Base-by-base conservation (phyloP, 64 coral and sea anemone species). In the Montipora foliosa region DNA sequence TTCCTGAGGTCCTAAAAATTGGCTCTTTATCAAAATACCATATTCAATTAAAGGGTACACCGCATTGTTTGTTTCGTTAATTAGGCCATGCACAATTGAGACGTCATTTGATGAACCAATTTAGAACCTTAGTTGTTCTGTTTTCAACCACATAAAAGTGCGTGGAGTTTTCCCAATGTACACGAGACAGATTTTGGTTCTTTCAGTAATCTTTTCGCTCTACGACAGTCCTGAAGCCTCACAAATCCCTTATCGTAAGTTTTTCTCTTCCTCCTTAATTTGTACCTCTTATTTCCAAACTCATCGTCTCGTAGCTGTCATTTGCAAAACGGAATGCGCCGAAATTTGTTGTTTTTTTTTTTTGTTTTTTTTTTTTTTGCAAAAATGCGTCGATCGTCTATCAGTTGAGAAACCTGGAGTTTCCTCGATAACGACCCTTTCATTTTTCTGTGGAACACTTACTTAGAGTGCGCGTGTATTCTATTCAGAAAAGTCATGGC, bases 101-200 rank as follows among this genome's bases (percentile, higher is more conserved):
- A 78, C 76, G 76, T 78, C 76, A 78, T n/a, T 49, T 78, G 17
- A 78, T 78, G 47, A 78, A 78, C 5, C 16, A 50, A 49, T 78
- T 78, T 76, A 44, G 74, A 76, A 10, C 44, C 2, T 19, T 21
- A 55, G 10, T 29, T 73, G 5, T 24, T 73, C 10, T 55, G 5
- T 10, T 64, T 64, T 64, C 14, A 15, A 15, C 13, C 61, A 16
- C 11, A 71, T 4, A 17, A 21, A 21, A 21, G 0, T 1, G 19
- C 17, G 15, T 3, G 14, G 24, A 73, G 49, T 25, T 22, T 80
- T 47, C 79, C 55, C 44, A 50, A 44, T 44, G 25, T 44, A 44
- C 21, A 13, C 57, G 29, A 58, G 79, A 82, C 24, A 64, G 51
- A 16, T 82, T 62, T 4, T 82, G 21, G 1, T 44, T 82, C 44